Base-by-base conservation (phyloP, 2,888 invertebrate genomes). In the Hypselothyrea guttata region DNA sequence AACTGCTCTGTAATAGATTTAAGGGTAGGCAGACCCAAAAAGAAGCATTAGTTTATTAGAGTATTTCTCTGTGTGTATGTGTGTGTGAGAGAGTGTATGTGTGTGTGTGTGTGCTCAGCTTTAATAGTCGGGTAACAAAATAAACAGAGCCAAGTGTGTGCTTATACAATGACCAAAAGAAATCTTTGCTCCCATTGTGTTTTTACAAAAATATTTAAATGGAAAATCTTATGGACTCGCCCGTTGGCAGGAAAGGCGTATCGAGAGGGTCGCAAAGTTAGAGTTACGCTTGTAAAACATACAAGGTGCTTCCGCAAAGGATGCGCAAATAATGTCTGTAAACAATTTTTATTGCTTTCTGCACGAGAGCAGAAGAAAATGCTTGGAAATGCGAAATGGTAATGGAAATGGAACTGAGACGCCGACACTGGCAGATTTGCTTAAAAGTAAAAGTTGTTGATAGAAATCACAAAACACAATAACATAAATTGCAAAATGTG, bases 271-370 rank as follows among this genome's bases (percentile, higher is more conserved):
- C n/a, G n/a, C n/a, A n/a, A n/a, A n/a, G n/a, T n/a, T n/a, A n/a
- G 30, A 30, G 51, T 51, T 41, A 47, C 41, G 51, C 60, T 53
- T 59, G 67, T 75, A 62, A 51, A 60, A 61, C 68, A 55, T 61
- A 70, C 65, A 79, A 79, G 79, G 79, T 79, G 79, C 71, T 81
- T 77, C 75, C 77, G 63, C 46, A 73, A 71, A 84, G 78, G 84
- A 78, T 78, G 66, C 46, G 81, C 84, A 81, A 81, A 81, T 84
- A 84, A 82, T 75, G 75, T 78, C 55, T 82, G 79, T 82, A 81
- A 81, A 81, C 82, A 84, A 82, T 81, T 81, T 81, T 79, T 84
- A 81, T 84, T 81, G 84, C 83, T 82, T 82, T 76, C 84, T 70
- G 71, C n/a, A n/a, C n/a, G n/a, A n/a, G n/a, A n/a, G n/a, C n/a